Conservation (phyloP, 1,140 invertebrate species). For the Caenorhabditis brenneri region DNA sequence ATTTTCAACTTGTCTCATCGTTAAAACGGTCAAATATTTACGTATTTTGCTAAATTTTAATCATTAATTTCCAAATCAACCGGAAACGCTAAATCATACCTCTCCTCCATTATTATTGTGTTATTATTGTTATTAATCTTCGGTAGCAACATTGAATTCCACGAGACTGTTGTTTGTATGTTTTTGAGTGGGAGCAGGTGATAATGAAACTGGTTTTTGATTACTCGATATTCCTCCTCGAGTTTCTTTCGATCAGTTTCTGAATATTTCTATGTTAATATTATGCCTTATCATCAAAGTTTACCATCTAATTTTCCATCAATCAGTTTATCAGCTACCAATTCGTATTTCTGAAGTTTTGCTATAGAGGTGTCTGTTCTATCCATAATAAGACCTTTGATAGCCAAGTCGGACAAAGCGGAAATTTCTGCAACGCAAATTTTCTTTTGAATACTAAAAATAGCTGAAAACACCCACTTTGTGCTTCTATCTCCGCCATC, state of each 20-base stretch:
- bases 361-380: conserved; percentile 66
- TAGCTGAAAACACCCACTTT: conserved; percentile 60
- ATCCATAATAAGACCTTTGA: conserved; percentile 62
- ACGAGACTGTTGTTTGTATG: conserved; percentile 61
- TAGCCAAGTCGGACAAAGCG: conserved; percentile 63
- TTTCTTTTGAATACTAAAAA: neutral
- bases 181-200: conserved; percentile 65
- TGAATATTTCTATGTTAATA: too few species aligned
- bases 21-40: too few species aligned
- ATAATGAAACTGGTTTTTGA: conserved; percentile 68
- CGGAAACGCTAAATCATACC: neutral
- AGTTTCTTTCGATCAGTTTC: conserved; percentile 62
- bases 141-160: conserved; percentile 63
- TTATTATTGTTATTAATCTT: conserved; percentile 39
- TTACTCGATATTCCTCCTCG: conserved; percentile 65
- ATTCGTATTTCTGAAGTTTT: conserved; percentile 66
- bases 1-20: too few species aligned
- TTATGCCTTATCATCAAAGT: neutral
- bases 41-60: too few species aligned
- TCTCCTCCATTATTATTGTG: neutral
- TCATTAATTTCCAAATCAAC: neutral
- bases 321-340: conserved; percentile 66
- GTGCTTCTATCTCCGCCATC: conserved; percentile 66
- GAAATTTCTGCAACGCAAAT: conserved; percentile 63
- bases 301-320: conserved; percentile 58